A percentile compares a stretch with the other conserved stretches of the same genome.
Evolutionary conservation across 1,140 invertebrate species (phyloP).

Genomic region (Aphelinus certus): DNA sequence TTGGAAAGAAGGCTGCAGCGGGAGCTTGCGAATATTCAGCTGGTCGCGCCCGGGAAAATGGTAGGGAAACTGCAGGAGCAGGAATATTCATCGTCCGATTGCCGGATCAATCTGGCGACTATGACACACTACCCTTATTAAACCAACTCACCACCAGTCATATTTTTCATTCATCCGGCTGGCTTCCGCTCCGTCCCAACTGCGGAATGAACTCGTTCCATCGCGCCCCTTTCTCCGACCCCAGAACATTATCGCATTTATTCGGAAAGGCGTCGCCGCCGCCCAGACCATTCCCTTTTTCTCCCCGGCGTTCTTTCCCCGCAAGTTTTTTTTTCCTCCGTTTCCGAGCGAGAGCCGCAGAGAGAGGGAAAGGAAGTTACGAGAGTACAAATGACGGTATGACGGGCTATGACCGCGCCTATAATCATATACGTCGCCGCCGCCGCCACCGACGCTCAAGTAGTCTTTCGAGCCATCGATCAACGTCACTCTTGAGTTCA

Average conservation of each 20-base stretch:
- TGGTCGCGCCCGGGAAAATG: too few relatives aligned
- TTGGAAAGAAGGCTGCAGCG: too few relatives aligned
- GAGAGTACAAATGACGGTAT: slow-evolving; percentile 38
- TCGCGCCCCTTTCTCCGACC: not conserved
- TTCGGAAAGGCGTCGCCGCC: not conserved
- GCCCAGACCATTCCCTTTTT: too few relatives aligned
- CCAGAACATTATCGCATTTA: slow-evolving; percentile 27
- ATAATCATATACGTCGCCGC: slow-evolving; percentile 17
- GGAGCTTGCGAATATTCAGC: too few relatives aligned
- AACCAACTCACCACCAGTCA: slow-evolving; percentile 33
- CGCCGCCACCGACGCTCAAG: too few relatives aligned
- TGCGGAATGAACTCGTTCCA: slow-evolving; percentile 15
- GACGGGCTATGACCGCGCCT: slow-evolving; percentile 4
- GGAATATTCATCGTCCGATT: slow-evolving; percentile 18
- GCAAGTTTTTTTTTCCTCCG: too few relatives aligned
- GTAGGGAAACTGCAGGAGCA: too few relatives aligned
- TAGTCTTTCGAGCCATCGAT: slow-evolving; percentile 31
- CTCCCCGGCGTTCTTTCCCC: too few relatives aligned
- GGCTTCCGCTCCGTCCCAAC: not conserved
- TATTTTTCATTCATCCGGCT: slow-evolving; percentile 36
- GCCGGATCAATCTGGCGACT: slow-evolving; percentile 28
- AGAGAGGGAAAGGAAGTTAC: slow-evolving; percentile 21
- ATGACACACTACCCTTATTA: slow-evolving; percentile 36
- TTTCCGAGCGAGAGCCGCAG: not conserved
- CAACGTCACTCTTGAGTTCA: slow-evolving; percentile 9